Evolutionary conservation across 2,797 vertebrate species (phyloP).

Genomic region (Benthosema pterotum): DNA sequence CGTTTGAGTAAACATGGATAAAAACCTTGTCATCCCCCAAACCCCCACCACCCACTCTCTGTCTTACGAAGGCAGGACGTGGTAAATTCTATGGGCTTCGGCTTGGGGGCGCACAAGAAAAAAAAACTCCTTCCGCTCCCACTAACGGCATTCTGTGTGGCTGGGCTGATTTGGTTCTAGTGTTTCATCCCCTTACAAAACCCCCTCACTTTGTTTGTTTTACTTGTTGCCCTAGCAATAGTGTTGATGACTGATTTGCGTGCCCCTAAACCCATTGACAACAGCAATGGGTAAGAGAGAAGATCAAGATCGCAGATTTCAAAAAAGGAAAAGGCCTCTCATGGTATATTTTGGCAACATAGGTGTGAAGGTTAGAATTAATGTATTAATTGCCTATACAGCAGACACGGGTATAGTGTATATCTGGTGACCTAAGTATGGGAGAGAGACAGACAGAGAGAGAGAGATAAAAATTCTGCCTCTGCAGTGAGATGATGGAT

Average conservation of each 20-base stretch:
- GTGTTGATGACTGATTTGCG: slow-evolving; percentile 32
- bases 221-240: slow-evolving; percentile 76
- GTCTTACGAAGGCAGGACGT: slow-evolving; percentile 58
- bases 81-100: slow-evolving; percentile 50
- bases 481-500: slow-evolving; percentile 51
- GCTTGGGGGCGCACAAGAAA: slow-evolving; percentile 41
- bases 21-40: slow-evolving; percentile 62
- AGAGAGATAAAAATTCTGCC: slow-evolving; percentile 29
- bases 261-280: slow-evolving; percentile 39
- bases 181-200: slow-evolving; percentile 78
- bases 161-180: slow-evolving; percentile 70
- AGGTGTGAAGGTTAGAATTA: no score
- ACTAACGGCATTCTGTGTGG: slow-evolving; percentile 67
- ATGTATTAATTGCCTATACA: no score
- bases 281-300: slow-evolving; percentile 23
- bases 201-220: slow-evolving; percentile 84
- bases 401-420: slow-evolving; percentile 17
- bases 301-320: slow-evolving; percentile 9
- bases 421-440: slow-evolving; percentile 44
- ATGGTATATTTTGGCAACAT: slow-evolving; percentile 21
- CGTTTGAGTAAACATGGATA: slow-evolving; percentile 71
- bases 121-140: slow-evolving; percentile 62
- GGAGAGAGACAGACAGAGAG: slow-evolving; percentile 29
- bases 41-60: slow-evolving; percentile 67
- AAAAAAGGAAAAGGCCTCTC: slow-evolving; percentile 10